These are phyloP conservation scores for Tricholaema leucomelas DNA, from an alignment of 2,113 vertebrate species.

Conservation along the genomic window DNA sequence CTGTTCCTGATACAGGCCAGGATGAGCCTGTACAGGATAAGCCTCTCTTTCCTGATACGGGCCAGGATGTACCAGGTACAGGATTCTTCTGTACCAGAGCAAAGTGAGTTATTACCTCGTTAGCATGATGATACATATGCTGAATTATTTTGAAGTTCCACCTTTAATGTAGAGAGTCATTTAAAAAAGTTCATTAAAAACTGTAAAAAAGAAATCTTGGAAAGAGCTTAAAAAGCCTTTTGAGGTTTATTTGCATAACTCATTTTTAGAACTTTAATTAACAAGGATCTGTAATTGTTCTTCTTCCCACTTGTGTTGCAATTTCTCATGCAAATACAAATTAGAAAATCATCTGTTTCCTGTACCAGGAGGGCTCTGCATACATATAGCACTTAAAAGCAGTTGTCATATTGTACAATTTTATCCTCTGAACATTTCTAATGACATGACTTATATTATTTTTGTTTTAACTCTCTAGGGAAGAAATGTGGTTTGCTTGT, in stretches of 20 bases:
- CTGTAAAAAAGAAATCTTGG: slow-evolving; percentile 40
- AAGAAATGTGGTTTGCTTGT: not conserved
- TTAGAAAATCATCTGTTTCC: slow-evolving; percentile 63
- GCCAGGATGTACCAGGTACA: no score
- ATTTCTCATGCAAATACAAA: slow-evolving; percentile 73
- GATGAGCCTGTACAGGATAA: no score
- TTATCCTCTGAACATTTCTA: not conserved
- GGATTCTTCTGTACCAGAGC: not conserved
- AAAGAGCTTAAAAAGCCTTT: slow-evolving; percentile 57
- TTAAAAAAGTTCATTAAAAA: slow-evolving; percentile 27
- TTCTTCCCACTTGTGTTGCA: slow-evolving; percentile 70
- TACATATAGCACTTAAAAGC: not conserved
- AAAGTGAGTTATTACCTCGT: not conserved
- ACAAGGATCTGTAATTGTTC: slow-evolving; percentile 68
- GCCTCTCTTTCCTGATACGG: no score
- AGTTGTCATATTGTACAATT: slow-evolving; percentile 15
- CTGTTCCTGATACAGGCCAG: no score
- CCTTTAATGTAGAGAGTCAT: slow-evolving; percentile 5
- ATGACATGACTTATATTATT: not conserved
- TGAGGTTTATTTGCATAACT: slow-evolving; percentile 75
- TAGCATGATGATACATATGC: not conserved
- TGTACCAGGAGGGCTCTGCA: slow-evolving; percentile 44
- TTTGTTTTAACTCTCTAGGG: not conserved
- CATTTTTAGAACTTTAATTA: slow-evolving; percentile 79
- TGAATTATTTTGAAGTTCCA: slow-evolving; percentile 26